Evolutionary conservation across 1,140 invertebrate genomes (phyloP), one percentile per base, ranked within the genome.

Genomic region (Drosophila tani): DNA sequence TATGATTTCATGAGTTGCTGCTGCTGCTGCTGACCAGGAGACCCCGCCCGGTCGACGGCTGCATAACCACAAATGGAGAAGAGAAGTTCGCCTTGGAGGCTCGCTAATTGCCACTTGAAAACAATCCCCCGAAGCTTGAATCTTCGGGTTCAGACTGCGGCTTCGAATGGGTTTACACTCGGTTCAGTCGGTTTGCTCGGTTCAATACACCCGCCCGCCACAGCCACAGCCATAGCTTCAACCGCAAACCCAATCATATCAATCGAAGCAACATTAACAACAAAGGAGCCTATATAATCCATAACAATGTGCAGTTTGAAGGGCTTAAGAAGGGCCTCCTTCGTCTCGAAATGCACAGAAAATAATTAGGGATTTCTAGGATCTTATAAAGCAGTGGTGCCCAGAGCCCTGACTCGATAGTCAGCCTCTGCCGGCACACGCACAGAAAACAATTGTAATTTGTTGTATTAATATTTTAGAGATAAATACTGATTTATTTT

Each of bases 91-190:
- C 55, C 47, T 51, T 47, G 46, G 65, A 46, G 49, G 46, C 49
- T 67, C 49, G 62, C 76, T 82, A 83, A 83, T 87, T 88, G 84
- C 79, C 82, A 83, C 77, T 83, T 78, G 73, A 81, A 67, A 41
- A 57, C 63, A 70, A 78, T 46, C 68, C 67, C 64, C 66, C 40
- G 38, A 51, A 21, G 70, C 59, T 12, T n/a, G 32, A 47, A 32
- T 71, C 49, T 17, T 21, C 12, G 51, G 32, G 32, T 55, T 38
- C 12, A 5, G 51, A 38, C 51, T 55, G 51, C 9, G 43, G 43
- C 43, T 45, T 45, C n/a, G 17, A 45, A 27, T 21, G 9, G 63
- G 56, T 43, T 65, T 62, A 55, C 41, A 24, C 38, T 65, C 57
- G 63, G 62, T 63, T 63, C 53, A 43, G 12, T 40, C 12, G 43